Percentiles rank a stretch among this genome's conserved stretches.
Evolutionary conservation across 2,113 vertebrate species (phyloP).

Genomic region (Ctenodactylus gundi): DNA sequence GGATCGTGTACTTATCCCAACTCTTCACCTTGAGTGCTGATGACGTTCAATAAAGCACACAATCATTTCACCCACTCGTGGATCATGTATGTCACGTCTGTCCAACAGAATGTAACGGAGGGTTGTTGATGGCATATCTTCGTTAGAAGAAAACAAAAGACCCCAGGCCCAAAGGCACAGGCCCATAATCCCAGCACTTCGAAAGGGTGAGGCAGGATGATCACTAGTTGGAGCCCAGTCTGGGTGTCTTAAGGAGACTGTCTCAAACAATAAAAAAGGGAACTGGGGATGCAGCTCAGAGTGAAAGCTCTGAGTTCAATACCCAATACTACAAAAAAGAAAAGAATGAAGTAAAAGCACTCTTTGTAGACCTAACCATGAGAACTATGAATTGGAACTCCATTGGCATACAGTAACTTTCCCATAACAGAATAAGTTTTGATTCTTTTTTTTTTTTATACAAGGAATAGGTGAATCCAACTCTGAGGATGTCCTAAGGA

Average conservation of each 20-base stretch:
- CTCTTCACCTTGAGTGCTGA: not conserved
- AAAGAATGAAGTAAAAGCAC: too few relatives aligned
- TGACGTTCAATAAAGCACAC: not conserved
- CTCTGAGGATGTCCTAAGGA: not conserved
- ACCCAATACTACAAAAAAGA: too few relatives aligned
- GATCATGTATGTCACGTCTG: not conserved
- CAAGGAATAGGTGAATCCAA: not conserved
- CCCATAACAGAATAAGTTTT: not conserved
- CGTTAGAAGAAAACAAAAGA: slow-evolving; percentile 13
- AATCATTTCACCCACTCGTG: not conserved
- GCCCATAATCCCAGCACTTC: too few relatives aligned
- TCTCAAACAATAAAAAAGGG: too few relatives aligned
- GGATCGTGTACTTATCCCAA: not conserved
- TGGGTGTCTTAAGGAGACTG: too few relatives aligned
- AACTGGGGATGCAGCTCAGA: too few relatives aligned
- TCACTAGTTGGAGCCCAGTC: too few relatives aligned
- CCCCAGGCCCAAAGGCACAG: too few relatives aligned
- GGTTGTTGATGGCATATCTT: not conserved
- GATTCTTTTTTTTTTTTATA: not conserved
- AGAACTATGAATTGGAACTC: not conserved
- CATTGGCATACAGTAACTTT: not conserved
- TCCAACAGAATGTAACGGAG: not conserved
- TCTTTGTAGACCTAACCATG: not conserved
- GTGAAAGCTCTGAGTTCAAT: too few relatives aligned
- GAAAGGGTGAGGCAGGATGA: too few relatives aligned